Base-by-base conservation (phyloP, 2,797 vertebrate genomes). In the Spinus pinus region DNA sequence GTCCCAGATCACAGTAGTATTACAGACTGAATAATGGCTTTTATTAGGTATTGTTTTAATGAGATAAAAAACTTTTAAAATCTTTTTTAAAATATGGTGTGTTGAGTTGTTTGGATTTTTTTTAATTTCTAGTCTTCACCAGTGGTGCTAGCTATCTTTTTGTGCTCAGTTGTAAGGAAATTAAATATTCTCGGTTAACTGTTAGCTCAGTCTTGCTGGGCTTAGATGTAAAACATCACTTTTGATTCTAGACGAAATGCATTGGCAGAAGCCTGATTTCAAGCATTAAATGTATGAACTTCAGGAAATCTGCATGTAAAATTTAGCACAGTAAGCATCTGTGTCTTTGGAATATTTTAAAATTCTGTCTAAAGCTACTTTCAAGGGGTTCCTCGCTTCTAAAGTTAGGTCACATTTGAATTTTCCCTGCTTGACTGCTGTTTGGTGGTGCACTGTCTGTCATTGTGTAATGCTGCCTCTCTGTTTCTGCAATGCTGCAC, bases 401-500 rank as follows among this genome's bases (percentile, higher is more conserved):
- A 9, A 83, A 69, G n/a, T 91, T 60, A 70, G 61, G 33, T 41
- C 0, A 0, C 41, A 25, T 81, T 35, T 69, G 69, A 37, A 24
- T 82, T 96, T 89, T 74, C 62, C 86, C 37, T 64, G 2, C 65
- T 58, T 88, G 53, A 37, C 53, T 86, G 61, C 57, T 83, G 71
- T 82, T 88, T 9, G 0, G 0, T 67, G 81, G 39, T 81, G 37
- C 25, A 2, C 69, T 84, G 44, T 74, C 20, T 85, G 16, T 67
- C 69, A 19, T 3, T 60, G 73, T 88, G 81, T 92, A 95, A 95
- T 84, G 81, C 81, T 89, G 69, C 92, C 75, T 92, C 88, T 96
- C 86, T 89, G 47, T 90, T 89, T 95, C 70, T 93, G 86, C 78
- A 88, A 85, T 81, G 88, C 93, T 92, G 93, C 90, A 74, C 74